Percentiles rank a stretch among this genome's conserved stretches.
Conservation (phyloP, 37 sponge, comb jelly and placozoan genomes). For the Theonella swinhoei region DNA sequence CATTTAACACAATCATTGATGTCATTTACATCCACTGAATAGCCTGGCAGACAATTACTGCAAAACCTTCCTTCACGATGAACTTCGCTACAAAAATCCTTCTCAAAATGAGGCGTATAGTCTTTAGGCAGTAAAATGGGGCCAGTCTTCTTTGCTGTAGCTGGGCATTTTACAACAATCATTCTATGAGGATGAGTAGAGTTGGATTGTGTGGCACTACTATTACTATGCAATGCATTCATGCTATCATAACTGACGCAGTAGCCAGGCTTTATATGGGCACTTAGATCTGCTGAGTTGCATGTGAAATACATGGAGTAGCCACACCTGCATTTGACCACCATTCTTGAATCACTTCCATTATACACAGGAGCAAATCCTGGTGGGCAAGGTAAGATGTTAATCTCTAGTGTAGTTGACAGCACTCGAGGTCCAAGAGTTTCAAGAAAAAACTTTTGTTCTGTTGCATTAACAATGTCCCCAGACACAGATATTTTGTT, state of each 20-base stretch:
- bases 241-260: not conserved
- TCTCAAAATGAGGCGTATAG: too few relatives aligned
- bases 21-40: conserved; percentile 30
- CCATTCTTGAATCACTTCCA: not conserved
- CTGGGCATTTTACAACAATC: conserved; percentile 12
- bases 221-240: too few relatives aligned
- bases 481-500: conserved; percentile 8
- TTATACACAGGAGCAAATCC: conserved; percentile 1
- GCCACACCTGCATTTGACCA: not conserved
- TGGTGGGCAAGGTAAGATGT: conserved; percentile 23
- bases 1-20: conserved; percentile 23
- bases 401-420: not conserved
- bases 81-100: not conserved
- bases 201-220: not conserved
- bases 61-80: conserved; percentile 33
- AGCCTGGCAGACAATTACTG: conserved; percentile 14
- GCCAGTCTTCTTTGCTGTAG: not conserved
- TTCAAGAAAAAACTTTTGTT: not conserved
- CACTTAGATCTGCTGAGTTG: not conserved
- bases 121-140: not conserved
- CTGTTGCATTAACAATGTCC: not conserved
- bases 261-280: not conserved
- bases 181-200: not conserved
- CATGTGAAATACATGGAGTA: not conserved
- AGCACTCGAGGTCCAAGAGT: conserved; percentile 49